Evolutionary conservation across 1,140 invertebrate genomes (phyloP), one percentile per base, ranked within the genome.

Genomic region (Oreohelix idahoensis): DNA sequence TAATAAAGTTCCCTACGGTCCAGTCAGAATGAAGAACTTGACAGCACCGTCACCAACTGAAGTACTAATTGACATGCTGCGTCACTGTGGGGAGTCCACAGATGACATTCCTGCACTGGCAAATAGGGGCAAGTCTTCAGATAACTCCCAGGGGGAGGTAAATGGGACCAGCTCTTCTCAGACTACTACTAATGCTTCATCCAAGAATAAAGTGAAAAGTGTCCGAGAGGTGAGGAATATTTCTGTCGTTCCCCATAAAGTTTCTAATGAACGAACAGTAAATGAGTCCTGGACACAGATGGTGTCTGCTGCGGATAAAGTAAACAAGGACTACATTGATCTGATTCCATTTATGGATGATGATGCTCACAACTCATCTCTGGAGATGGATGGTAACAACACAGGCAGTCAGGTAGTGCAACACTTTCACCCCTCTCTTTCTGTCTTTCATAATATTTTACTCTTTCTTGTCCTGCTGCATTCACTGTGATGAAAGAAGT

Each of bases 301-400:
- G 53, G 88, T 92, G 63, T 88, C 83, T 45, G 90, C 89, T 42
- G 90, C 91, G 0, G 90, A 91, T 66, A 88, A 87, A 73, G 84
- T 88, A 13, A 88, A 90, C 69, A 91, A 91, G 10, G 91, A 92
- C 51, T 90, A 90, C 84, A 87, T 92, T n/a, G 92, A 92, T 83
- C 83, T 92, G 58, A 91, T 93, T 42, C 87, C 89, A 11, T 92
- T 90, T 86, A 89, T 92, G 79, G 91, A 92, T 79, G 92, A 91
- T n/a, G 89, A 90, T 51, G 82, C 77, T 26, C 86, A 87, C 80
- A 87, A 90, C 38, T 86, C 86, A 0, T 89, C 88, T 23, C 75
- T 88, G 71, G 87, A 89, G 32, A 49, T 86, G 69, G 90, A 91
- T 29, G 82, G 84, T n/a, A 87, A 89, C 71, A 86, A 81, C 17